Percentiles rank a stretch among this genome's conserved stretches.
These are phyloP conservation scores for Synergus gifuensis DNA, from an alignment of 2,888 invertebrate species.

Conservation along the genomic window DNA sequence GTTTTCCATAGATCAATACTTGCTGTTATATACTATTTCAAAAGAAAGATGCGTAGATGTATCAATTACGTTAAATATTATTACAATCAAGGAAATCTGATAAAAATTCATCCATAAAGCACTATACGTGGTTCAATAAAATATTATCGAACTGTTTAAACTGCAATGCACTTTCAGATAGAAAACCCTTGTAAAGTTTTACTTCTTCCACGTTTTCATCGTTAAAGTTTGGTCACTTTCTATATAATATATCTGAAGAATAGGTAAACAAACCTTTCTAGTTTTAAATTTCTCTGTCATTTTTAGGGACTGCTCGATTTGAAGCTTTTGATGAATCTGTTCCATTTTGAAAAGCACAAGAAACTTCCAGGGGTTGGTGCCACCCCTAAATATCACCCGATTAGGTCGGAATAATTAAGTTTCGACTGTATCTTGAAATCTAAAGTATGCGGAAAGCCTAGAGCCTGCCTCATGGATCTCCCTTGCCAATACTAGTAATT, in stretches of 20 bases:
- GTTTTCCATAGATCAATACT: conserved; percentile 5
- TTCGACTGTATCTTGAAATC: too few species aligned
- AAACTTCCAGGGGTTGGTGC: not conserved
- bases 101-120: too few species aligned
- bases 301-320: not conserved
- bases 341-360: not conserved
- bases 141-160: too few species aligned
- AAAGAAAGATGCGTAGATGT: too few species aligned
- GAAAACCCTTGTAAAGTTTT: not conserved
- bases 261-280: not conserved
- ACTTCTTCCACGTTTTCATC: not conserved
- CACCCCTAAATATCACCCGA: not conserved
- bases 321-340: not conserved
- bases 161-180: not conserved
- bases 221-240: not conserved
- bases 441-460: too few species aligned
- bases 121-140: too few species aligned
- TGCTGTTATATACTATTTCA: not conserved
- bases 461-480: too few species aligned
- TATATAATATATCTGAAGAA: not conserved
- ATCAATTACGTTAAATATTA: too few species aligned
- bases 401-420: not conserved
- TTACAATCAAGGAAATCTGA: too few species aligned
- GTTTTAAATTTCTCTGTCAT: too few species aligned
- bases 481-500: too few species aligned